Evolutionary conservation across 2,113 vertebrate genomes (phyloP).

Genomic region (Oryzias celebensis): DNA sequence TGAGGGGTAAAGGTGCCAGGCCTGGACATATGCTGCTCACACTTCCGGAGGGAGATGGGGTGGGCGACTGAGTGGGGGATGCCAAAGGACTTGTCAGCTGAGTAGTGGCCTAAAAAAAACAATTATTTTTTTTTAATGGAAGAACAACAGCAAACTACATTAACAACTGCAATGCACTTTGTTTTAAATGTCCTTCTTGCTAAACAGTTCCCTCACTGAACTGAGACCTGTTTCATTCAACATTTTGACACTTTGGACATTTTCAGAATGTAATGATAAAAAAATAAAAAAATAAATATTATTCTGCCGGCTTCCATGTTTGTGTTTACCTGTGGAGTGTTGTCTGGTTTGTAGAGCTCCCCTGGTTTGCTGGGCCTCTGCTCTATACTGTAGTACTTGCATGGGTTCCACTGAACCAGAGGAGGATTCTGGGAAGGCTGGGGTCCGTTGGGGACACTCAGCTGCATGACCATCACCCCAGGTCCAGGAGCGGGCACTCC

Average conservation of each 20-base stretch:
- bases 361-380: constrained; percentile 92
- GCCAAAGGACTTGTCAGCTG: constrained; percentile 91
- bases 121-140: too few relatives aligned
- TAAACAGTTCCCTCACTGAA: too few relatives aligned
- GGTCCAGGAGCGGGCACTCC: constrained; percentile 91
- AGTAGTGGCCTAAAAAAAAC: constrained; percentile 79
- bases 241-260: too few relatives aligned
- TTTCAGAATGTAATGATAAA: background rate
- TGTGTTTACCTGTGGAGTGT: constrained; percentile 82
- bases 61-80: constrained; percentile 93
- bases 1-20: constrained; percentile 90
- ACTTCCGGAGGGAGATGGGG: constrained; percentile 90
- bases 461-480: constrained; percentile 96
- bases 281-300: background rate
- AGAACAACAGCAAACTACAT: background rate
- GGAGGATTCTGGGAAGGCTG: constrained; percentile 87
- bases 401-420: constrained; percentile 96
- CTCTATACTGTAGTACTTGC: constrained; percentile 97
- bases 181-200: background rate
- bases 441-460: constrained; percentile 92
- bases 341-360: constrained; percentile 89
- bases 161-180: background rate
- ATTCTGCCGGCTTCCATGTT: background rate
- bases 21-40: constrained; percentile 91
- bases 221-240: too few relatives aligned